Percentiles rank a stretch among this genome's conserved stretches.
phyloP scores from a whole-genome alignment of 2,888 invertebrate genomes.

The Gandaritis pyraliata region DNA sequence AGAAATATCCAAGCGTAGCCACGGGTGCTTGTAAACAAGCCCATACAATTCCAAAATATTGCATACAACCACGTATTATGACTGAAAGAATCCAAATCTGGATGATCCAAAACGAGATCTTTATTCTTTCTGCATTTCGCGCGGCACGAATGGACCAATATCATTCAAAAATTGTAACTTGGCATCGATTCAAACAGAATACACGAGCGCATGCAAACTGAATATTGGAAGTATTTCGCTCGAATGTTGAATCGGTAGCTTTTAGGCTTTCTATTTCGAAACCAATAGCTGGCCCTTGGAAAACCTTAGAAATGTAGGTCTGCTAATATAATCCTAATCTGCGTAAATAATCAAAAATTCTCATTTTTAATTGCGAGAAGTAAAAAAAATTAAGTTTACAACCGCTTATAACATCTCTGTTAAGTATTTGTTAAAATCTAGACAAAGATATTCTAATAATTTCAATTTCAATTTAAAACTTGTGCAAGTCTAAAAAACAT shows the following conservation, averaged over 20 bases:
- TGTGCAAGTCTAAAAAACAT: too few species aligned
- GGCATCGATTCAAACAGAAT: constrained; percentile 41
- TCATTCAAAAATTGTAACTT: constrained; percentile 42
- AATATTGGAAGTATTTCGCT: constrained; percentile 18
- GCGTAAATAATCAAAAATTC: neutral
- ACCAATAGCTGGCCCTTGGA: neutral
- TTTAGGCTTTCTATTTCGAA: neutral
- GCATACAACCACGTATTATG: neutral
- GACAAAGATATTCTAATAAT: too few species aligned
- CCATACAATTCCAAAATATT: too few species aligned
- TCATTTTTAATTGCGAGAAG: too few species aligned
- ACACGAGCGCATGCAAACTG: constrained; percentile 23
- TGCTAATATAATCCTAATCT: too few species aligned
- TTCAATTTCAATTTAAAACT: too few species aligned
- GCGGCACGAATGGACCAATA: constrained; percentile 33
- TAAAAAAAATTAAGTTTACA: too few species aligned
- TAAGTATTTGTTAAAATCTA: too few species aligned
- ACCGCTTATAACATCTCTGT: too few species aligned
- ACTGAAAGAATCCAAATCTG: neutral
- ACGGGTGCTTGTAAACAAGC: too few species aligned
- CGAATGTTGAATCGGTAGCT: constrained; percentile 3
- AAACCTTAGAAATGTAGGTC: too few species aligned
- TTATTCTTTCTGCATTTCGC: constrained; percentile 34
- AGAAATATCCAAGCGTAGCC: too few species aligned
- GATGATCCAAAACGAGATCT: constrained; percentile 27